A percentile compares a stretch with the other conserved stretches of the same genome.
These are phyloP conservation scores for Notolepis coatsorum DNA, from an alignment of 2,797 vertebrate species.

Conservation along the genomic window DNA sequence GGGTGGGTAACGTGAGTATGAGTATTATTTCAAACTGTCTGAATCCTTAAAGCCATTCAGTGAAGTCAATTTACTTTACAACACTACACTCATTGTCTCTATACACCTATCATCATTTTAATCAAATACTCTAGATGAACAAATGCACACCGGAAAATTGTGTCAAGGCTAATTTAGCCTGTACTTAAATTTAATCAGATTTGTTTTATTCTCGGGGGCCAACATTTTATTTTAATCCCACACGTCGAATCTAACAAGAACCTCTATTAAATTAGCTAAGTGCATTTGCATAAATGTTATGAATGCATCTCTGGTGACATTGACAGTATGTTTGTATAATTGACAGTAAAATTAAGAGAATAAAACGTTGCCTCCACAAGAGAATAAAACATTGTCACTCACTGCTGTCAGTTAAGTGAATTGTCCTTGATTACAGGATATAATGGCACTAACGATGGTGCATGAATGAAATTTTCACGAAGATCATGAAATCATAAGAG, in stretches of 20 bases:
- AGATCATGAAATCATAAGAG: constrained; percentile 69
- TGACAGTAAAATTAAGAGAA: too few relatives aligned
- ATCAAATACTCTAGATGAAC: not conserved
- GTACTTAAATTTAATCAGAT: not conserved
- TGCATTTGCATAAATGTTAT: not conserved
- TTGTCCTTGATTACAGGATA: constrained; percentile 78
- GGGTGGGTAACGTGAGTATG: not conserved
- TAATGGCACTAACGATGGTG: constrained; percentile 71
- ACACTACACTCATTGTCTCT: not conserved
- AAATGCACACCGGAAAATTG: not conserved
- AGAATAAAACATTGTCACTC: constrained; percentile 59
- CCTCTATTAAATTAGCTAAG: constrained; percentile 39
- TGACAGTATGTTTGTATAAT: too few relatives aligned
- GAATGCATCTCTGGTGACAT: constrained; percentile 40
- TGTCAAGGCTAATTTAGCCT: not conserved
- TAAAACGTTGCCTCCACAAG: too few relatives aligned
- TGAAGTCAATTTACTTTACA: not conserved
- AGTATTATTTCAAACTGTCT: not conserved
- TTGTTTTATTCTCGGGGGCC: not conserved
- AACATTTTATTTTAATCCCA: not conserved
- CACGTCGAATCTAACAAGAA: not conserved
- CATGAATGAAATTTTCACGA: constrained; percentile 72
- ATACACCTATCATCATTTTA: not conserved
- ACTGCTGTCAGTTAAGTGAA: constrained; percentile 62
- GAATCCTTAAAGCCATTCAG: not conserved